A percentile compares a stretch with the other conserved stretches of the same genome.
Conservation (phyloP, 2,888 invertebrate genomes). For the Aporophyla lueneburgensis region DNA sequence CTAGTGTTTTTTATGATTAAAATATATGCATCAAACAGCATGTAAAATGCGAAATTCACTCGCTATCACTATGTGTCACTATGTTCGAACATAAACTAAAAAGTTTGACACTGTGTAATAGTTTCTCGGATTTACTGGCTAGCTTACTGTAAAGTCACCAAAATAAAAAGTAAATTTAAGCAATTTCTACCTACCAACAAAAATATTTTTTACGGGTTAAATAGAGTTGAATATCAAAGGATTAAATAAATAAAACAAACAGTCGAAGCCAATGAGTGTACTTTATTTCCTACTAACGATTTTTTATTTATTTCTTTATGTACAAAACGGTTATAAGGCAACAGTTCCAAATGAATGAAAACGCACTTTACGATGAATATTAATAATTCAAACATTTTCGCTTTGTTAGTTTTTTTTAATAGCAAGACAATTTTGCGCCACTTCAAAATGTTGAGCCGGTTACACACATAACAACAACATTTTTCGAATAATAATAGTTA, state of each 20-base stretch:
- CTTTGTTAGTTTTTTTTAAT: conserved; percentile 65
- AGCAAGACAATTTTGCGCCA: conserved; percentile 78
- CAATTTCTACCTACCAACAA: background rate
- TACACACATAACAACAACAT: conserved; percentile 46
- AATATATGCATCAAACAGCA: no score
- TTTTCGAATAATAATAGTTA: background rate
- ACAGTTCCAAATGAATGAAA: conserved; percentile 88
- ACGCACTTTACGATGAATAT: conserved; percentile 78
- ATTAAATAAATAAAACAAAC: conserved; percentile 77
- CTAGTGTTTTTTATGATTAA: no score
- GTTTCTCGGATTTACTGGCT: no score
- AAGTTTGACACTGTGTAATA: no score
- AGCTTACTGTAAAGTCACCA: background rate
- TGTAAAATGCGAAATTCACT: no score
- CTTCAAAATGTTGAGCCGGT: conserved; percentile 60
- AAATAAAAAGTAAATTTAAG: background rate
- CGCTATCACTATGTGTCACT: no score
- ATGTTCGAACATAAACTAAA: no score
- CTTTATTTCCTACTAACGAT: conserved; percentile 88
- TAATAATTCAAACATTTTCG: conserved; percentile 73
- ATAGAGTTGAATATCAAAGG: conserved; percentile 10
- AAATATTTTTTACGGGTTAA: background rate
- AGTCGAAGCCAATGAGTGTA: conserved; percentile 89
- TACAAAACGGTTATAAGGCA: conserved; percentile 91
- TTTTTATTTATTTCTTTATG: conserved; percentile 86